A percentile compares a stretch with the other conserved stretches of the same genome.
Evolutionary conservation across 2,797 vertebrate genomes (phyloP).

Genomic region (Pseudopleuronectes americanus): DNA sequence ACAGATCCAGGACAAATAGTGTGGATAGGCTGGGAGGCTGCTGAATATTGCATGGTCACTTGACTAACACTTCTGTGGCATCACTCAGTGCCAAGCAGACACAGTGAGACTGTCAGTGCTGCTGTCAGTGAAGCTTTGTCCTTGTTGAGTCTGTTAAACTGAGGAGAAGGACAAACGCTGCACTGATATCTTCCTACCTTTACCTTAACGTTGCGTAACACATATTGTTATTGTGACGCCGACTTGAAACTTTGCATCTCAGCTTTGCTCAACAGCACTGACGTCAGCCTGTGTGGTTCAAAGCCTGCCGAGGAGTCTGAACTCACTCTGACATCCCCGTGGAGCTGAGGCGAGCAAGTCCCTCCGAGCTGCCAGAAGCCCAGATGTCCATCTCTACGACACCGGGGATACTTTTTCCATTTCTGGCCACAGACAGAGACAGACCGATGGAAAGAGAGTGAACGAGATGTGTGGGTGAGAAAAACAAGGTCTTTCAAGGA

Average conservation of each 20-base stretch:
- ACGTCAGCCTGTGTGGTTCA: slow-evolving; percentile 32
- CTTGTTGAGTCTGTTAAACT: slow-evolving; percentile 16
- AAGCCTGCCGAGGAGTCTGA: slow-evolving; percentile 41
- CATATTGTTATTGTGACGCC: not conserved
- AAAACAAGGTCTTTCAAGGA: slow-evolving; percentile 34
- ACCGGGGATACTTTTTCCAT: slow-evolving; percentile 9
- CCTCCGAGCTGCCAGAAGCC: slow-evolving; percentile 47
- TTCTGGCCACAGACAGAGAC: not conserved
- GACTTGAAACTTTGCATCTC: slow-evolving; percentile 27
- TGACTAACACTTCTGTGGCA: slow-evolving; percentile 34
- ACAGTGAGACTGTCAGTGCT: slow-evolving; percentile 9
- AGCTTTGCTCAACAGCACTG: slow-evolving; percentile 36
- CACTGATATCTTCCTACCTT: not conserved
- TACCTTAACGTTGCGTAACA: slow-evolving; percentile 32
- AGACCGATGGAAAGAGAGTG: not conserved
- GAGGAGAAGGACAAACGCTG: slow-evolving; percentile 4
- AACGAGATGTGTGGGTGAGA: not conserved
- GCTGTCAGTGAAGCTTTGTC: slow-evolving; percentile 26
- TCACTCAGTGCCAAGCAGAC: slow-evolving; percentile 17
- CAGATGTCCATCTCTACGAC: slow-evolving; percentile 56
- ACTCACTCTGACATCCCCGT: slow-evolving; percentile 45
- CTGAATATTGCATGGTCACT: slow-evolving; percentile 62
- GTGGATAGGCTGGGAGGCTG: slow-evolving; percentile 55
- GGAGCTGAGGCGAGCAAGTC: slow-evolving; percentile 44
- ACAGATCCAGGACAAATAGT: slow-evolving; percentile 59